A percentile compares a stretch with the other conserved stretches of the same genome.
These are phyloP conservation scores for Gadus macrocephalus DNA, from an alignment of 2,113 vertebrate genomes.

Conservation along the genomic window DNA sequence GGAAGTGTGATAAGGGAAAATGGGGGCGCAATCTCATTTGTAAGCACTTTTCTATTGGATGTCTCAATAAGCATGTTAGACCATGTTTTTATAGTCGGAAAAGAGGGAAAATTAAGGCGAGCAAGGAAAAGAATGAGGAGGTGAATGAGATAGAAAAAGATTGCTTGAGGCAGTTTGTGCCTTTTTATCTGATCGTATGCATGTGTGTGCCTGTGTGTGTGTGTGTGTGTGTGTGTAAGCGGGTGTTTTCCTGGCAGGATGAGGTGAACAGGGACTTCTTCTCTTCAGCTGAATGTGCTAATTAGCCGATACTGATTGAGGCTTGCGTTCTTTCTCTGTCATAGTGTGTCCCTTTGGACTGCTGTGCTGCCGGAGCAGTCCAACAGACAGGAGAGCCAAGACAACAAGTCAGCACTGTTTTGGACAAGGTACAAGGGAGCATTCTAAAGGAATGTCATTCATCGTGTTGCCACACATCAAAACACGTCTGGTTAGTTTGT, in stretches of 20 bases:
- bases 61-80: too few relatives aligned
- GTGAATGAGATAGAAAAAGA: not conserved
- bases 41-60: too few relatives aligned
- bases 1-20: too few relatives aligned
- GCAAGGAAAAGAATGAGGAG: not conserved
- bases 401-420: constrained; percentile 25
- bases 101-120: too few relatives aligned
- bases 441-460: constrained; percentile 5
- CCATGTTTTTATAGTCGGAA: too few relatives aligned
- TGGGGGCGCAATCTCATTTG: too few relatives aligned
- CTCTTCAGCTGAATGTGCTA: constrained; percentile 61
- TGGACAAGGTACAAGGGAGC: constrained; percentile 5
- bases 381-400: constrained; percentile 37
- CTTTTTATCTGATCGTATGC: not conserved
- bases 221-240: constrained; percentile 3
- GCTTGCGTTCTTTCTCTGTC: constrained; percentile 53
- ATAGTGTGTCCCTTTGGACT: constrained; percentile 51
- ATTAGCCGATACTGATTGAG: constrained; percentile 70
- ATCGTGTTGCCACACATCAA: not conserved
- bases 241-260: constrained; percentile 33
- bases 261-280: constrained; percentile 37
- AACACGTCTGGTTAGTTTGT: not conserved
- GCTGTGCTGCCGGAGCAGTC: constrained; percentile 35
- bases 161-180: too few relatives aligned
- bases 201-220: not conserved